Base-by-base conservation (phyloP, 2,888 invertebrate genomes). In the Ormyrus labotus region DNA sequence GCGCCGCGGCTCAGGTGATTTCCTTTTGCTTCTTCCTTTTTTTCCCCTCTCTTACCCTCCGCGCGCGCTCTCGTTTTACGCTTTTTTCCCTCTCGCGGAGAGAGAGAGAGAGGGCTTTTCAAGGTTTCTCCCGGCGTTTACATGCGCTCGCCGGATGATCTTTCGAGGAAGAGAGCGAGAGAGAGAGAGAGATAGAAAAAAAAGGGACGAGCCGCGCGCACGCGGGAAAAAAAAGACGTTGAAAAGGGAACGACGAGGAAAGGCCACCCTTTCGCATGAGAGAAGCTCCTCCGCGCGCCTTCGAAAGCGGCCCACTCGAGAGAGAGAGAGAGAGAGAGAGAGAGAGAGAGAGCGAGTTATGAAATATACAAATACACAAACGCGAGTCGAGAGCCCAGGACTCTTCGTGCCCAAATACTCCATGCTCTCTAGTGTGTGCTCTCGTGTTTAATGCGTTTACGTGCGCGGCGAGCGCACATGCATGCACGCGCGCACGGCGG, bases 311-410 rank as follows among this genome's bases (percentile, higher is more conserved):
- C 45, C 73, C 61, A 70, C 73, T 45, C 34, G 10, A 57, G 61
- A 78, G 47, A 78, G 68, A 70, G 82, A 82, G 81, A 83, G 19
- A 19, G 19, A 19, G 19, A 19, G 19, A 19, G 19, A 19, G 19
- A 19, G 19, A 19, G 83, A 83, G 85, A 0, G 34, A 34, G 85
- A 85, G 83, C 86, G 85, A 87, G 85, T 88, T 89, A 87, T 88
- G 87, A 89, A 89, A 88, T 87, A 86, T 88, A 89, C 86, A 89
- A 89, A 89, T 34, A 34, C 86, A 87, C 82, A 83, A 50, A 64
- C 84, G 81, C 80, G 84, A 81, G 53, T 78, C 78, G 78, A 78
- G 80, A 82, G 78, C 70, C 78, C 68, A 70, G 78, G 34, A 34
- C 82, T 76, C 65, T 70, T 82, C 34, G 34, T 34, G 65, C 60